These are phyloP conservation scores for Tanytarsus gracilentus DNA, from an alignment of 2,888 invertebrate genomes.

Conservation along the genomic window DNA sequence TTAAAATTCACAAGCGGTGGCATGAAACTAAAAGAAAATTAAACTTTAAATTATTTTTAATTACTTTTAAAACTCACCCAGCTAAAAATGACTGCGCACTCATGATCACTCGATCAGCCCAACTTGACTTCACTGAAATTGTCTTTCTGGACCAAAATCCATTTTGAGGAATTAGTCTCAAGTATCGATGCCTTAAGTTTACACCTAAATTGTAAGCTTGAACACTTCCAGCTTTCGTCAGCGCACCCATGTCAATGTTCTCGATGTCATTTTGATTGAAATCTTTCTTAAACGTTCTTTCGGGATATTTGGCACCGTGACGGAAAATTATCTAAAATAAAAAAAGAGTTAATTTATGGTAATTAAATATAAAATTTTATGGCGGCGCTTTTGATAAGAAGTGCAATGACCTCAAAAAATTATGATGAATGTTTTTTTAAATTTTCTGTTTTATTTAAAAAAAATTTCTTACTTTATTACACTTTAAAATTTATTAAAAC, in stretches of 20 bases:
- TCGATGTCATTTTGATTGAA: conserved; percentile 54
- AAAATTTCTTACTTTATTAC: too few species aligned
- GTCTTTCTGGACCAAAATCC: conserved; percentile 51
- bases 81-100: conserved; percentile 74
- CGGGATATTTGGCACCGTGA: conserved; percentile 76
- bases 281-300: conserved; percentile 67
- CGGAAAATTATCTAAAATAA: conserved; percentile 43
- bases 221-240: conserved; percentile 73
- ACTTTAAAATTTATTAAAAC: too few species aligned
- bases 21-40: conserved; percentile 37
- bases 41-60: background rate
- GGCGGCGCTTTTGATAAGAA: too few species aligned
- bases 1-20: conserved; percentile 41
- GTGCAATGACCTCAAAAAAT: too few species aligned
- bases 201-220: conserved; percentile 67
- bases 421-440: too few species aligned
- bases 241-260: conserved; percentile 64
- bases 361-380: too few species aligned
- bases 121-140: conserved; percentile 61
- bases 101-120: conserved; percentile 74
- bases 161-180: conserved; percentile 53
- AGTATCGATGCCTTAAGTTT: conserved; percentile 61
- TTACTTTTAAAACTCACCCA: conserved; percentile 41
- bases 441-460: too few species aligned
- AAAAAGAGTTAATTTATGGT: too few species aligned